A percentile compares a stretch with the other conserved stretches of the same genome.
phyloP scores from a whole-genome alignment of 2,888 invertebrate genomes.

The Phortica okadai region DNA sequence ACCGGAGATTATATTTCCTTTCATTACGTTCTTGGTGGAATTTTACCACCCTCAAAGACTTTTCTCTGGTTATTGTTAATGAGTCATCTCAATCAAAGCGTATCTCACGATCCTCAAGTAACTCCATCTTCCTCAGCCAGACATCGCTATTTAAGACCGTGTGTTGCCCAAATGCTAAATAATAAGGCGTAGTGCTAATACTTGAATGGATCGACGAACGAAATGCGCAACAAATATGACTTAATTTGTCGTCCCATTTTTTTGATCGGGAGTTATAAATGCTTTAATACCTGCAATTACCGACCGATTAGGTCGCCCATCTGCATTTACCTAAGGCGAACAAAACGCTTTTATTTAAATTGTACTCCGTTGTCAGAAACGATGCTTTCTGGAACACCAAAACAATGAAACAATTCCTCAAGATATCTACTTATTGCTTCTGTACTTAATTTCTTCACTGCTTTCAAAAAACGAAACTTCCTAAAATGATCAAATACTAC shows the following conservation, averaged over 20 bases:
- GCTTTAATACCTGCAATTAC: slow-evolving; percentile 38
- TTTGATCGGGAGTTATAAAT: slow-evolving; percentile 38
- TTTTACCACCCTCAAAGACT: neutral
- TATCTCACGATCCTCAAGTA: no score
- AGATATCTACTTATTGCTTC: no score
- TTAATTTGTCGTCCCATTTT: slow-evolving; percentile 42
- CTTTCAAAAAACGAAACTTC: neutral
- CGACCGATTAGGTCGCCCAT: slow-evolving; percentile 41
- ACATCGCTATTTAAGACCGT: slow-evolving; percentile 27
- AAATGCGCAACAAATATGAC: slow-evolving; percentile 34
- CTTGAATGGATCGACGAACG: slow-evolving; percentile 31
- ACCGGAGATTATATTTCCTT: slow-evolving; percentile 20
- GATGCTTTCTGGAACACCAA: slow-evolving; percentile 39
- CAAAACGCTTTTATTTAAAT: slow-evolving; percentile 12
- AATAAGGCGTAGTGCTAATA: slow-evolving; percentile 23
- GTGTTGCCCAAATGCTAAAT: slow-evolving; percentile 17
- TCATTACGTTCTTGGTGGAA: neutral
- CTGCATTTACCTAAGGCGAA: slow-evolving; percentile 36
- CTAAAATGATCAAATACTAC: neutral
- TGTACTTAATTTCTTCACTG: no score
- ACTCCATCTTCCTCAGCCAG: neutral
- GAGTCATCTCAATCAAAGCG: neutral
- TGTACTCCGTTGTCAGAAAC: slow-evolving; percentile 41
- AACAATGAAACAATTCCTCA: slow-evolving; percentile 34
- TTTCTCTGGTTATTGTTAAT: slow-evolving; percentile 13